Evolutionary conservation across 2,888 invertebrate species (phyloP).

Genomic region (Amblyteles armatorius): DNA sequence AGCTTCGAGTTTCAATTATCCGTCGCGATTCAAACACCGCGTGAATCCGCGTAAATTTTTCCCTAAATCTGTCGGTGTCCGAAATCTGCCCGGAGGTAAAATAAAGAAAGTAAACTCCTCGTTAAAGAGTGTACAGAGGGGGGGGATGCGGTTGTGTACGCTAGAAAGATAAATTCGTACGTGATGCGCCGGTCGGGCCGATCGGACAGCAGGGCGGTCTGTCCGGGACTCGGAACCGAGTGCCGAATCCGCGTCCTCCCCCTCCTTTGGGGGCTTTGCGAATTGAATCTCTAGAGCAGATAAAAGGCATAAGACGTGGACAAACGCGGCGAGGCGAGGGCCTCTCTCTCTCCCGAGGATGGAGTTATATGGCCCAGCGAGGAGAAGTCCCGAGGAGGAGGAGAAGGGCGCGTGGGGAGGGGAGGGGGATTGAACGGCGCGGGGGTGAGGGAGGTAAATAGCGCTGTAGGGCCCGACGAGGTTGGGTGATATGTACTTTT

Average conservation of each 20-base stretch:
- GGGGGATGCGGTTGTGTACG: constrained; percentile 36
- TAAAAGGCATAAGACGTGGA: constrained; percentile 66
- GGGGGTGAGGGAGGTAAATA: constrained; percentile 67
- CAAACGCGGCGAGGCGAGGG: constrained; percentile 64
- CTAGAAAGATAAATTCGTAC: constrained; percentile 66
- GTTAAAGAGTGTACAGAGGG: background rate
- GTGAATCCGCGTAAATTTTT: background rate
- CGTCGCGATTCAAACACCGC: background rate
- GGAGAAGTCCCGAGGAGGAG: constrained; percentile 18
- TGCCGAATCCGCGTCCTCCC: constrained; percentile 27
- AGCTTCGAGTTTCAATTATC: background rate
- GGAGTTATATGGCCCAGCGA: constrained; percentile 60
- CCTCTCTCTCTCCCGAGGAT: constrained; percentile 40
- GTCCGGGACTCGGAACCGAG: constrained; percentile 29
- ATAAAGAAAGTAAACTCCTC: background rate
- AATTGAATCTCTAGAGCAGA: constrained; percentile 63
- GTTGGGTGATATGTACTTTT: constrained; percentile 68
- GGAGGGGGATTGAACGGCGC: constrained; percentile 16
- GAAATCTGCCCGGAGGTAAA: background rate
- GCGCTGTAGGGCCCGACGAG: constrained; percentile 62
- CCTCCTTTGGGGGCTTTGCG: constrained; percentile 13
- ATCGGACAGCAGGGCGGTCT: constrained; percentile 53
- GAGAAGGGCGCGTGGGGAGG: constrained; percentile 14
- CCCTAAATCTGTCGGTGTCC: background rate
- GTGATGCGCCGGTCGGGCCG: constrained; percentile 56